phyloP scores from a whole-genome alignment of 2,888 invertebrate species.

The Papilio gigon region DNA sequence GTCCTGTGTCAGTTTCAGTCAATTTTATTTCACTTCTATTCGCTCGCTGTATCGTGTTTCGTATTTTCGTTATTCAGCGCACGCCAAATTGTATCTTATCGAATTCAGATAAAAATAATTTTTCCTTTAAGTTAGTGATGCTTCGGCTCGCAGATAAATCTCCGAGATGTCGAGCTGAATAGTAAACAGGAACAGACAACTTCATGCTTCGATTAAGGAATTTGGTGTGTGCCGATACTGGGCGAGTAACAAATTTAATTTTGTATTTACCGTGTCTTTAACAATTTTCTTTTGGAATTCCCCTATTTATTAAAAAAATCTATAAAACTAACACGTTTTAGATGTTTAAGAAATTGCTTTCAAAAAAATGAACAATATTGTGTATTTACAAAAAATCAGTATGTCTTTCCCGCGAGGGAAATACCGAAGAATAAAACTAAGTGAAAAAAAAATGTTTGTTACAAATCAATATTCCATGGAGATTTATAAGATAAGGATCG shows the following conservation, averaged over 20 bases:
- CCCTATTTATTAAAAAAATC: neutral
- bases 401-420: no score
- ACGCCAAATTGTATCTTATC: constrained; percentile 26
- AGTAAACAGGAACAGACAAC: constrained; percentile 18
- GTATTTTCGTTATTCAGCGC: constrained; percentile 20
- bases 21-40: constrained; percentile 3
- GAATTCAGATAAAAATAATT: constrained; percentile 30
- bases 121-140: constrained; percentile 20
- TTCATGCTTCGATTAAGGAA: constrained; percentile 18
- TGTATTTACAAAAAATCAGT: no score
- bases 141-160: constrained; percentile 14
- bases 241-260: constrained; percentile 15
- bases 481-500: no score
- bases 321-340: no score
- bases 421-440: no score
- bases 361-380: no score
- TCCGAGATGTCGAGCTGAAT: constrained; percentile 17
- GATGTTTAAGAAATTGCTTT: no score
- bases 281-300: neutral
- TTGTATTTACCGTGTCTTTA: neutral
- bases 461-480: no score
- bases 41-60: neutral
- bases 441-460: no score
- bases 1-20: neutral
- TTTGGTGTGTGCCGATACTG: constrained; percentile 8